A percentile compares a stretch with the other conserved stretches of the same genome.
These are phyloP conservation scores for Laupala kohalensis DNA, from an alignment of 1,140 invertebrate species.

Conservation along the genomic window DNA sequence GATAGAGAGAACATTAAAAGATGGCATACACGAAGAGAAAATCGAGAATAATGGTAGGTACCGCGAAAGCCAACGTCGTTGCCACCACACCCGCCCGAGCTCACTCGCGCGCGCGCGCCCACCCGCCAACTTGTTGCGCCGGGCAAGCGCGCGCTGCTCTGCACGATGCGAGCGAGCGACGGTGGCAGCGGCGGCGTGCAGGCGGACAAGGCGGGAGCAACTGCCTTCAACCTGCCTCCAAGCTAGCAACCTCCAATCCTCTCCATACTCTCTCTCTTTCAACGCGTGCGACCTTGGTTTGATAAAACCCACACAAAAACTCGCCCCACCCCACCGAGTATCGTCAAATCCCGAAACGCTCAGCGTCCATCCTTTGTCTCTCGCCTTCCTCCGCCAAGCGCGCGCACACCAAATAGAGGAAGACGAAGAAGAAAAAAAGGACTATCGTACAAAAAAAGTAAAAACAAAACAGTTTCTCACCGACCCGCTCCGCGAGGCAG, in stretches of 20 bases:
- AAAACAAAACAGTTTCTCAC: background rate
- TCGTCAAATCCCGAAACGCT: background rate
- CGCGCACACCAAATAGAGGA: background rate
- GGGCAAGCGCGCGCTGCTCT: too few species aligned
- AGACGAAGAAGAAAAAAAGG: background rate
- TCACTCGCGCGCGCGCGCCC: too few species aligned
- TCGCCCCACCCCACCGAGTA: background rate
- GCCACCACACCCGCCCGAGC: too few species aligned
- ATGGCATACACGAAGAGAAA: too few species aligned
- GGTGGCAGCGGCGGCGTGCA: too few species aligned
- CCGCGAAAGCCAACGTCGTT: too few species aligned
- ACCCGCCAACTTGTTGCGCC: constrained; percentile 10
- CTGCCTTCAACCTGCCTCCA: background rate
- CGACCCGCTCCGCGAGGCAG: background rate
- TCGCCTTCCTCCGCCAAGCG: background rate
- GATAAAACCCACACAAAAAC: constrained; percentile 4
- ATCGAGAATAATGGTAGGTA: too few species aligned
- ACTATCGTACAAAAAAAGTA: background rate
- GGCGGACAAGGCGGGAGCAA: background rate
- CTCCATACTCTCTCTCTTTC: background rate
- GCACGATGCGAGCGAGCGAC: too few species aligned
- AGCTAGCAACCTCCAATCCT: background rate
- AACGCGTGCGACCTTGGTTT: background rate
- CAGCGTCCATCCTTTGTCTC: background rate
- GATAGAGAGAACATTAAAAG: too few species aligned